Percentiles rank a stretch among this genome's conserved stretches.
Conservation (phyloP, 2,888 invertebrate genomes). For the Drosophila nigritarsus region DNA sequence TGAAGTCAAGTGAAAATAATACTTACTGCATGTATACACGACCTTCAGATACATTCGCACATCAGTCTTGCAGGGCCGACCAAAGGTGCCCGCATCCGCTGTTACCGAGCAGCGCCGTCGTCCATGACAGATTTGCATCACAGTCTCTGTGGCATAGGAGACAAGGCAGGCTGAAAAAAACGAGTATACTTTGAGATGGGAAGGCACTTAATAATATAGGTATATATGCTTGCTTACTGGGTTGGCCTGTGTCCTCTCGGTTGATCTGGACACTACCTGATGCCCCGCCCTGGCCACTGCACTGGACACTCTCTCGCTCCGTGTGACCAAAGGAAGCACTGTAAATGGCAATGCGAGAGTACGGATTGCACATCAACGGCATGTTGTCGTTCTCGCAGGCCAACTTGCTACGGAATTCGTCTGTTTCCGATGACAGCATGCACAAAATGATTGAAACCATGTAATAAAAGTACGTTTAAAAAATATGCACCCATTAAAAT, state of each 20-base stretch:
- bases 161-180: constrained; percentile 91
- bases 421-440: constrained; percentile 86
- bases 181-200: neutral
- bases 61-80: constrained; percentile 91
- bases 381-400: constrained; percentile 96
- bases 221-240: constrained; percentile 71
- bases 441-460: constrained; percentile 14
- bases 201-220: neutral
- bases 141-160: constrained; percentile 95
- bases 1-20: neutral
- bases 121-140: constrained; percentile 94
- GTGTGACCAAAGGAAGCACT: constrained; percentile 96
- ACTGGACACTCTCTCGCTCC: constrained; percentile 94
- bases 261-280: constrained; percentile 85
- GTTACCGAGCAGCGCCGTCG: constrained; percentile 91
- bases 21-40: constrained; percentile 94
- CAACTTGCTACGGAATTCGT: constrained; percentile 96
- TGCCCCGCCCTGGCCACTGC: constrained; percentile 86
- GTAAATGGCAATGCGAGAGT: constrained; percentile 95
- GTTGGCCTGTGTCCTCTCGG: constrained; percentile 70
- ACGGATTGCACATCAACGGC: constrained; percentile 94
- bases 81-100: constrained; percentile 93
- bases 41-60: constrained; percentile 94
- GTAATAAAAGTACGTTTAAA: constrained; percentile 28
- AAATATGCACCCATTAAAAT: constrained; percentile 25